Evolutionary conservation across 2,113 vertebrate genomes (phyloP).

Genomic region (Mystacornis crossleyi): DNA sequence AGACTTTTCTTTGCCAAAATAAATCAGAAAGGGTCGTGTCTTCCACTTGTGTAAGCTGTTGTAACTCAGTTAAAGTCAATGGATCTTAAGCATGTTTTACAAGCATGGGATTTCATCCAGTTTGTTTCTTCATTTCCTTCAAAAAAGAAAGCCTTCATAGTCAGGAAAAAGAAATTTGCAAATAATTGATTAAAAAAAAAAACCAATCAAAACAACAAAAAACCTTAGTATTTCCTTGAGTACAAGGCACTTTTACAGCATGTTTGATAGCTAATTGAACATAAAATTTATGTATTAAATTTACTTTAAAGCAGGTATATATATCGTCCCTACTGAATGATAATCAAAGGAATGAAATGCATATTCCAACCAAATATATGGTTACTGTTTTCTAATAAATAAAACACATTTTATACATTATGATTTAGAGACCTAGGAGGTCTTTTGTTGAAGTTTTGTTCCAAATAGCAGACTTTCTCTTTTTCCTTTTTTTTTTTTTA

Average conservation of each 20-base stretch:
- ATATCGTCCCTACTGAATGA: neutral
- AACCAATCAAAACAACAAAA: accelerated
- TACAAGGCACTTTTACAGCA: neutral
- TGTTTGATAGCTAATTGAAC: neutral
- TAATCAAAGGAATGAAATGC: neutral
- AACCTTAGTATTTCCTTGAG: neutral
- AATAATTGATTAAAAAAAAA: neutral
- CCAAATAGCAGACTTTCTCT: neutral
- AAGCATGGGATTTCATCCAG: neutral
- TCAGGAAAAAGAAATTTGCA: neutral
- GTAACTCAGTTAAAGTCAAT: neutral
- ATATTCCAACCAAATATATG: neutral
- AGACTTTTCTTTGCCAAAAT: neutral
- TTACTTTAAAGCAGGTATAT: neutral
- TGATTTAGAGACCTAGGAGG: neutral
- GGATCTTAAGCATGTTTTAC: neutral
- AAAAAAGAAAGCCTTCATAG: neutral
- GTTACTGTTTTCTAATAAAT: neutral
- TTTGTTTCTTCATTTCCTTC: neutral
- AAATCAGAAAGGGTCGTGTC: neutral
- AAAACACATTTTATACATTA: neutral
- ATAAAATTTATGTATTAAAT: neutral
- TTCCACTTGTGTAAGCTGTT: neutral
- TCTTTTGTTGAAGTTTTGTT: neutral
- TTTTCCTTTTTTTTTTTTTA: accelerated